These are phyloP conservation scores for Pterobdella sp. DNA, from an alignment of 2,888 invertebrate genomes.

Conservation along the genomic window DNA sequence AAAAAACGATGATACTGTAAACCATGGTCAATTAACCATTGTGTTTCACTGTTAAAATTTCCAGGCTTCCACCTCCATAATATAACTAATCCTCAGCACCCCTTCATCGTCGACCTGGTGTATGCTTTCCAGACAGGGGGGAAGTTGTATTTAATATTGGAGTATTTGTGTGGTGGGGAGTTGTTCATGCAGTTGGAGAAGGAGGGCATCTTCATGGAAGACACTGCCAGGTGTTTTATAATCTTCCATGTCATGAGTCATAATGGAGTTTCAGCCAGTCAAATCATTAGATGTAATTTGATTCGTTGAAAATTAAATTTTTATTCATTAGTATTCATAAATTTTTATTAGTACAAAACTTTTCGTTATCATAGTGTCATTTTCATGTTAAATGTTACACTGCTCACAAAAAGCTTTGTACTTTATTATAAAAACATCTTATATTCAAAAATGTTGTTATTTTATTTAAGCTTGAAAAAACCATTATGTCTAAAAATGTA, in stretches of 20 bases:
- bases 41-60: too few relatives aligned
- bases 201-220: conserved; percentile 97
- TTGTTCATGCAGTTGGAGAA: conserved; percentile 96
- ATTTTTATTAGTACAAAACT: not conserved
- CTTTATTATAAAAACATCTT: too few relatives aligned
- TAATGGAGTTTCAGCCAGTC: not conserved
- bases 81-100: conserved; percentile 81
- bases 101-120: conserved; percentile 95
- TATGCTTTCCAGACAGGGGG: conserved; percentile 99
- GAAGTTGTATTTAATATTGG: conserved; percentile 95
- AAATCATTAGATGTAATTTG: not conserved
- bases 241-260: not conserved
- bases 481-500: too few relatives aligned
- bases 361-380: too few relatives aligned
- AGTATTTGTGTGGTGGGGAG: conserved; percentile 97
- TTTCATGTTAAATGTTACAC: too few relatives aligned
- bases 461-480: too few relatives aligned
- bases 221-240: conserved; percentile 73
- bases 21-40: too few relatives aligned
- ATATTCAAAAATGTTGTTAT: too few relatives aligned
- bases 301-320: not conserved
- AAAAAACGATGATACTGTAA: too few relatives aligned
- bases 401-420: too few relatives aligned
- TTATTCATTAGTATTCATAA: not conserved
- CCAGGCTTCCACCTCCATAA: too few relatives aligned